phyloP scores from a whole-genome alignment of 2,888 invertebrate species.

The Mesorhabditis sp. region DNA sequence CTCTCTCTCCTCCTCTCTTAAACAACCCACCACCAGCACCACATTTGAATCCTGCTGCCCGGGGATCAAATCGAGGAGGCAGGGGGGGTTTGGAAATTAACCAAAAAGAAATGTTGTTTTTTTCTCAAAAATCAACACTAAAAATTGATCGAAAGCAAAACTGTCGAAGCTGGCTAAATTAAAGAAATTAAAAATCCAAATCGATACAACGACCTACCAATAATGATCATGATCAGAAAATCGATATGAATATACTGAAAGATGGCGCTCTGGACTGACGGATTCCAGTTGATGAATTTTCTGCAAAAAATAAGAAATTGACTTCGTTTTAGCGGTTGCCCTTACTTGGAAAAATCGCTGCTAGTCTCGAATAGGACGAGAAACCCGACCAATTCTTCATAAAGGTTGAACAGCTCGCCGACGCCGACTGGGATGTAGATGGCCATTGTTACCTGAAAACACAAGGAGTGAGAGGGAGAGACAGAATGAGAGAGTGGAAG shows the following conservation, averaged over 20 bases:
- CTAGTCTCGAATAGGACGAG: slow-evolving; percentile 19
- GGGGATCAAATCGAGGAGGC: slow-evolving; percentile 4
- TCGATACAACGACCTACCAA: slow-evolving; percentile 19
- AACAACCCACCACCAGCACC: not conserved
- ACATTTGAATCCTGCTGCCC: slow-evolving; percentile 6
- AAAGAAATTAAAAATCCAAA: too few species aligned
- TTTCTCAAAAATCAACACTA: too few species aligned
- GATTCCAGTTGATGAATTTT: slow-evolving; percentile 25
- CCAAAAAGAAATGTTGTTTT: too few species aligned
- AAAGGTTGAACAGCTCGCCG: slow-evolving; percentile 28
- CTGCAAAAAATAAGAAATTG: slow-evolving; percentile 15
- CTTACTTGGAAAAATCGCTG: not conserved
- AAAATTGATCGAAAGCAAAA: too few species aligned
- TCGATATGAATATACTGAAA: slow-evolving; percentile 30
- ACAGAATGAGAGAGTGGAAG: not conserved
- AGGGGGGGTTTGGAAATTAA: too few species aligned
- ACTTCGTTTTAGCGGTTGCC: not conserved
- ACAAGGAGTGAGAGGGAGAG: not conserved
- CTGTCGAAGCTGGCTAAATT: too few species aligned
- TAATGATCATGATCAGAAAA: slow-evolving; percentile 18
- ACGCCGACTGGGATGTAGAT: slow-evolving; percentile 32
- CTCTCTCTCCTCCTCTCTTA: not conserved
- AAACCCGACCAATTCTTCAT: slow-evolving; percentile 24
- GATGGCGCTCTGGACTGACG: slow-evolving; percentile 18
- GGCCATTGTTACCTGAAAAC: slow-evolving; percentile 21